Conservation (phyloP, 30 jellyfish, hydroid and myxozoan genomes). For the Hydractinia symbiolongicarpus region DNA sequence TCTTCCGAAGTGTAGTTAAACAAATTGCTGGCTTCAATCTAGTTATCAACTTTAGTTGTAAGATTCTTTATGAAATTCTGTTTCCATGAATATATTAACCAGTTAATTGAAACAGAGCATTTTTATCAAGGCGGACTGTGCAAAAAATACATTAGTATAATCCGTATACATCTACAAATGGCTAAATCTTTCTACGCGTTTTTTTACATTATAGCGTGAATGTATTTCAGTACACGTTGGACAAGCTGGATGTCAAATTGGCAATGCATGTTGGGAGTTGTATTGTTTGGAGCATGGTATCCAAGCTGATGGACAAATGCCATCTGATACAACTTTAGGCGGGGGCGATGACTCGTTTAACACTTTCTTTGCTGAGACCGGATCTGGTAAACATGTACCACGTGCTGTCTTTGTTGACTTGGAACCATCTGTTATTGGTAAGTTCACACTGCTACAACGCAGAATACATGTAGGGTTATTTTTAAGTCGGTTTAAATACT, state of each 20-base stretch:
- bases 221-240: constrained; percentile 7
- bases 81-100: too few species aligned
- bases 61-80: too few species aligned
- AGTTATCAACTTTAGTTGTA: too few species aligned
- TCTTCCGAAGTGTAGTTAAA: too few species aligned
- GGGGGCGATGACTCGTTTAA: constrained; percentile 22
- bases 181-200: too few species aligned
- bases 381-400: constrained; percentile 29
- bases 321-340: constrained; percentile 15
- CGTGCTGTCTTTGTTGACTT: constrained; percentile 25
- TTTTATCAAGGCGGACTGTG: too few species aligned
- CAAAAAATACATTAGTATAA: too few species aligned
- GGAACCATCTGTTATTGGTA: constrained; percentile 25
- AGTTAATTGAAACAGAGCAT: too few species aligned
- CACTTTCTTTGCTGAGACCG: constrained; percentile 36
- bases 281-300: constrained; percentile 30
- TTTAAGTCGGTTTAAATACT: too few species aligned
- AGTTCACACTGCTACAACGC: neutral
- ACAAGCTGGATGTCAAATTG: constrained; percentile 15
- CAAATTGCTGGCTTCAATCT: too few species aligned
- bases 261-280: constrained; percentile 19
- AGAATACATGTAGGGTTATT: too few species aligned
- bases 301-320: constrained; percentile 33
- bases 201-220: neutral
- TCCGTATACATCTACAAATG: too few species aligned